Evolutionary conservation across 2,797 vertebrate species (phyloP), one percentile per base, ranked within the genome.

Genomic region (Onychomys torridus): DNA sequence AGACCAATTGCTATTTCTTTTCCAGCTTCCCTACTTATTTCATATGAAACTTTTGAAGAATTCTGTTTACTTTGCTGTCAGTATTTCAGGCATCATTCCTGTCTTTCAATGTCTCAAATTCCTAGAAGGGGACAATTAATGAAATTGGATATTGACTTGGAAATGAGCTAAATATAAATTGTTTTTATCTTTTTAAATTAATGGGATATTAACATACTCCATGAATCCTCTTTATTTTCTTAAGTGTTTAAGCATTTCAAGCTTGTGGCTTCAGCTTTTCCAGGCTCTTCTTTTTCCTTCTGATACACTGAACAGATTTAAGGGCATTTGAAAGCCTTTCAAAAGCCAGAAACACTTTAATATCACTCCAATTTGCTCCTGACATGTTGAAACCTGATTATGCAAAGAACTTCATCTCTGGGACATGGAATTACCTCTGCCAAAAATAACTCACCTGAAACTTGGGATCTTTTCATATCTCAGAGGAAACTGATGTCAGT

Each of bases 341-440:
- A 87, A 91, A 97, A 97, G 63, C 37, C 92, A 96, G 69, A 92
- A 93, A 82, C 88, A 91, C 82, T 95, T 96, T 94, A 75, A 93
- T 96, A 92, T 89, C 10, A 25, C 63, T 97, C 71, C 86, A 85
- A 93, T 97, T 86, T 95, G 86, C 78, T 75, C 88, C 83, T 96
- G 96, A 97, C 96, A 96, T 97, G 97, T 88, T 75, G 92, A 97
- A 94, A 92, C 89, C 93, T 91, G 79, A 94, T 97, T 94, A 96
- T 96, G 95, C 93, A 97, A 96, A 97, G 94, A 95, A 96, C 71
- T 95, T 93, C 2, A 1, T 96, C 93, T 95, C 77, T 65, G 86
- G 86, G 93, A 92, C 37, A 14, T 75, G 82, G 94, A 93, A 96
- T 97, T 97, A 95, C 57, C 76, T 92, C 71, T 93, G 77, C 90